Evolutionary conservation across 2,797 vertebrate species (phyloP).

Genomic region (Dipus sagitta): DNA sequence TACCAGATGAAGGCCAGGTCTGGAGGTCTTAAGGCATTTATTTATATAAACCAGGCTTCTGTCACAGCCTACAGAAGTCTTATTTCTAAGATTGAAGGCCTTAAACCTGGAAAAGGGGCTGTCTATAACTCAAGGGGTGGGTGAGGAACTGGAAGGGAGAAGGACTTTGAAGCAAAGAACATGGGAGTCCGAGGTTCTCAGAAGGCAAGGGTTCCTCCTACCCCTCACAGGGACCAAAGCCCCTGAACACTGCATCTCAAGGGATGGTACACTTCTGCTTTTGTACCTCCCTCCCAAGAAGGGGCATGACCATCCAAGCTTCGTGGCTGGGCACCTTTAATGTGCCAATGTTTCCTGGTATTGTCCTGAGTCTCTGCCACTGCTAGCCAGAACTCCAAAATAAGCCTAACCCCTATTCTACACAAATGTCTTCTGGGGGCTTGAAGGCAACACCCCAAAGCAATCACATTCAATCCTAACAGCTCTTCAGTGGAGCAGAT

Average conservation of each 20-base stretch:
- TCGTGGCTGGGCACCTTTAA: not conserved
- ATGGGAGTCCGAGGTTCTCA: not conserved
- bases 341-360: not conserved
- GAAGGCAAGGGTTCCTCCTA: not conserved
- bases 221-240: not conserved
- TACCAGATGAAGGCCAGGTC: not conserved
- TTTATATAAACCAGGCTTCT: not conserved
- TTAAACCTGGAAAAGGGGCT: not conserved
- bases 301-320: not conserved
- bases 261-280: not conserved
- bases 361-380: not conserved
- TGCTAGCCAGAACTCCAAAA: not conserved
- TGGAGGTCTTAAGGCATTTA: not conserved
- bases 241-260: not conserved
- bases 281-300: not conserved
- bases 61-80: not conserved
- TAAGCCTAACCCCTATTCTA: not conserved
- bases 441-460: not conserved
- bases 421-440: no score
- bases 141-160: not conserved
- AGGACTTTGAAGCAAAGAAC: not conserved
- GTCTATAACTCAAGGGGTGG: not conserved
- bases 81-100: slow-evolving; percentile 9
- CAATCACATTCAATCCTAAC: not conserved
- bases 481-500: not conserved